These are phyloP conservation scores for Zonitis immaculata DNA, from an alignment of 2,888 invertebrate species.

Conservation along the genomic window DNA sequence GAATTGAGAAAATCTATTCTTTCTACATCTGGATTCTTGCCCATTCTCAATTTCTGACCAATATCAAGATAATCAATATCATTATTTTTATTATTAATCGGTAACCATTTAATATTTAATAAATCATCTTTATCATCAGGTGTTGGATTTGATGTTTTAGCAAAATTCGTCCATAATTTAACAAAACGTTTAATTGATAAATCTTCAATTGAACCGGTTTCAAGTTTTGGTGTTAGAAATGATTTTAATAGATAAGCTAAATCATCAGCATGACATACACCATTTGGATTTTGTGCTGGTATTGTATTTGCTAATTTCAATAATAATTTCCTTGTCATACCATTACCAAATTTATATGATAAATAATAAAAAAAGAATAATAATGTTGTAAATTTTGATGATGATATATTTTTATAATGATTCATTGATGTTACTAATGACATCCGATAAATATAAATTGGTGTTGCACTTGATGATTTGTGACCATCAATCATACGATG, in stretches of 20 bases:
- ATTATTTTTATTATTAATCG: constrained; percentile 25
- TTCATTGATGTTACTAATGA: constrained; percentile 33
- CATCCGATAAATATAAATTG: constrained; percentile 38
- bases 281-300: constrained; percentile 25
- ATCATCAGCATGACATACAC: constrained; percentile 41
- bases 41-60: constrained; percentile 30
- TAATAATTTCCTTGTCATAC: constrained; percentile 22
- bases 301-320: constrained; percentile 15
- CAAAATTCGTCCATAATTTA: constrained; percentile 43
- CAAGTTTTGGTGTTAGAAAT: constrained; percentile 26
- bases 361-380: constrained; percentile 29
- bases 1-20: constrained; percentile 40
- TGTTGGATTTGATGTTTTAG: constrained; percentile 36
- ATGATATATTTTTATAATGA: constrained; percentile 33
- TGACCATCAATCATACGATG: constrained; percentile 24
- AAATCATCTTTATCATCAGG: constrained; percentile 26
- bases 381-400: constrained; percentile 17
- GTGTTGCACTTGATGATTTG: constrained; percentile 25
- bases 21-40: constrained; percentile 32
- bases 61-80: constrained; percentile 37
- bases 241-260: constrained; percentile 36
- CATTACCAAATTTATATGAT: constrained; percentile 27
- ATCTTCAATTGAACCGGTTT: constrained; percentile 29
- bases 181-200: constrained; percentile 34
- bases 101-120: constrained; percentile 34